These are phyloP conservation scores for Polyodon spathula DNA, from an alignment of 2,113 vertebrate genomes.

Conservation along the genomic window DNA sequence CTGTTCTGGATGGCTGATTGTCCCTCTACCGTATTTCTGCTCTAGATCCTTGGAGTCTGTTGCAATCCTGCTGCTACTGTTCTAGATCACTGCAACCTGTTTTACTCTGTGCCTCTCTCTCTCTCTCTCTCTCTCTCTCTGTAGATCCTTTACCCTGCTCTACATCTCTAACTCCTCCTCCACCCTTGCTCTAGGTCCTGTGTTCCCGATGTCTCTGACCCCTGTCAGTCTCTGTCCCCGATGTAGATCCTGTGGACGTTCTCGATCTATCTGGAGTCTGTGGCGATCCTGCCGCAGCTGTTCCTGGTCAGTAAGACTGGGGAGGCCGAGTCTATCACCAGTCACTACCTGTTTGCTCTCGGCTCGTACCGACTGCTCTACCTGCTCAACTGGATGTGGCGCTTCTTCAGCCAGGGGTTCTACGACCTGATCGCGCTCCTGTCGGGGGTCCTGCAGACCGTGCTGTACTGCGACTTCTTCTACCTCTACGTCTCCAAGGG, in stretches of 20 bases:
- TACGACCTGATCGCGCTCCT: constrained; percentile 90
- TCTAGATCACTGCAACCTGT: background rate
- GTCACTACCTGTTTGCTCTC: constrained; percentile 91
- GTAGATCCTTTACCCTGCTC: background rate
- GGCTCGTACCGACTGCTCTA: constrained; percentile 88
- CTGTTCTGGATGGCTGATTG: background rate
- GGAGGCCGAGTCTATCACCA: constrained; percentile 92
- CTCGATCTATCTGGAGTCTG: constrained; percentile 92
- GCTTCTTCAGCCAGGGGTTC: constrained; percentile 84
- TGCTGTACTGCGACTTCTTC: constrained; percentile 98
- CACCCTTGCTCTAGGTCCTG: constrained; percentile 47
- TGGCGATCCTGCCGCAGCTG: constrained; percentile 92
- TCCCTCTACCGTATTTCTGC: too few relatives aligned
- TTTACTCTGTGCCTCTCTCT: too few relatives aligned
- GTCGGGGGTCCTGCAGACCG: constrained; percentile 90
- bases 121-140: background rate
- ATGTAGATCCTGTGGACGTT: constrained; percentile 93
- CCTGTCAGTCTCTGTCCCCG: constrained; percentile 36
- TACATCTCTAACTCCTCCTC: background rate
- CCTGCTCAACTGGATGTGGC: constrained; percentile 92
- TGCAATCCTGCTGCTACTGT: background rate
- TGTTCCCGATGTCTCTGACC: constrained; percentile 61
- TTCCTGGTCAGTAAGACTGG: constrained; percentile 97
- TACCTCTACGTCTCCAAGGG: constrained; percentile 91
- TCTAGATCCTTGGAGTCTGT: too few relatives aligned